Base-by-base conservation (phyloP, 2,888 invertebrate species). In the Oxyteleia sp. region DNA sequence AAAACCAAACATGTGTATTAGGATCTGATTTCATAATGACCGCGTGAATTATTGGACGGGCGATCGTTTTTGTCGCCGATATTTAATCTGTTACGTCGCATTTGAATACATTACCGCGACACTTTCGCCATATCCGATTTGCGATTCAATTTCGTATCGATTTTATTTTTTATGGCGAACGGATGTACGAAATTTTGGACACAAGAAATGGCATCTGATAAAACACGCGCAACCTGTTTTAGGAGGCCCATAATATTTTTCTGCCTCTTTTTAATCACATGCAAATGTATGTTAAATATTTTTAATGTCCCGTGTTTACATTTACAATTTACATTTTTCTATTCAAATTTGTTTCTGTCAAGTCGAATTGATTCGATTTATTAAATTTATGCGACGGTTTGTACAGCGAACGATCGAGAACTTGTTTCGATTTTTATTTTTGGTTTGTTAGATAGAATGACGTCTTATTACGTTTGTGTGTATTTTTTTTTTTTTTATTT, bases 11-110 rank as follows among this genome's bases (percentile, higher is more conserved):
- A 51, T 32, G 47, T 72, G 59, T 71, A 64, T 79, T 79, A 43
- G 71, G 71, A 71, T 79, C 71, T 59, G 71, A 71, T 79, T 72
- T 59, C 80, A 66, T 59, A 51, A 57, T 29, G 32, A 45, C 26
- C 49, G 15, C n/a, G 64, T 47, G 72, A 72, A 66, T 64, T 71
- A 79, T 80, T 43, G 57, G 41, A 49, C 23, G 43, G 18, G 16
- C 55, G 29, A 71, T 55, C 63, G 32, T 63, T 79, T 57, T 66
- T 64, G 47, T 55, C 59, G 51, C 72, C 68, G 74, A 64, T 43
- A 63, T 68, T 68, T 18, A 55, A 81, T 81, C 68, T 38, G 57
- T 59, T 64, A 59, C n/a, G 20, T 61, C 51, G 43, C 32, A 66
- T 45, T 64, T 29, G 61, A 66, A n/a, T n/a, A n/a, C n/a, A 76